phyloP scores from a whole-genome alignment of 1,140 invertebrate species.

The Drosophila micromelanica region DNA sequence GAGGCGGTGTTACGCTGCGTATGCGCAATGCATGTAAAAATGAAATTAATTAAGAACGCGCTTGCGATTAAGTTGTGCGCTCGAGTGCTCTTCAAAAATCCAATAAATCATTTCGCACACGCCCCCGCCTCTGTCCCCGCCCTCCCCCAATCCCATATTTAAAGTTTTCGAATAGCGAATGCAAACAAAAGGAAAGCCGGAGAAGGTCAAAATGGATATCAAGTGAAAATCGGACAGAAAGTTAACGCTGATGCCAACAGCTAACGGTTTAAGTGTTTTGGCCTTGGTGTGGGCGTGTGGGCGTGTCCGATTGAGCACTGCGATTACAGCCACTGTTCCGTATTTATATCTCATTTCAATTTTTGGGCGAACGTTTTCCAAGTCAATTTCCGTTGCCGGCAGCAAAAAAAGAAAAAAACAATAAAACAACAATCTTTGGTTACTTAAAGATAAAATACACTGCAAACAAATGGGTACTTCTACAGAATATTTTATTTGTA shows the following conservation, averaged over 20 bases:
- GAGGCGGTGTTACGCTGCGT: slow-evolving; percentile 14
- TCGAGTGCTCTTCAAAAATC: slow-evolving; percentile 52
- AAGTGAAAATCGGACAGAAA: slow-evolving; percentile 33
- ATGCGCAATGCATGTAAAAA: slow-evolving; percentile 38
- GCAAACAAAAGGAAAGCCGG: slow-evolving; percentile 19
- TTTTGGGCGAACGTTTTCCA: slow-evolving; percentile 28
- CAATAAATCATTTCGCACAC: slow-evolving; percentile 55
- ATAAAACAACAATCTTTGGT: background rate
- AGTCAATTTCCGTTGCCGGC: slow-evolving; percentile 51
- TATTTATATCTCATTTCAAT: slow-evolving; percentile 32
- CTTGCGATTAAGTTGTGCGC: slow-evolving; percentile 37
- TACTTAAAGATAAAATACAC: slow-evolving; percentile 1
- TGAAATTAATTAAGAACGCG: slow-evolving; percentile 54
- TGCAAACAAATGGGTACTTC: background rate
- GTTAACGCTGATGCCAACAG: slow-evolving; percentile 29
- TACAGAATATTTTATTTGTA: too few relatives aligned
- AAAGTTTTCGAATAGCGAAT: too few relatives aligned
- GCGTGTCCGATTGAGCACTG: slow-evolving; percentile 26
- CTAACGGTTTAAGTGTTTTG: background rate
- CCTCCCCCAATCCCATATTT: too few relatives aligned
- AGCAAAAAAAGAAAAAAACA: background rate
- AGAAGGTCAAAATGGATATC: slow-evolving; percentile 11
- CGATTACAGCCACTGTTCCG: slow-evolving; percentile 25
- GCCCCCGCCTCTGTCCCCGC: too few relatives aligned
- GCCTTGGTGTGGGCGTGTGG: too few relatives aligned